Evolutionary conservation across 1,140 invertebrate genomes (phyloP).

Genomic region (Planococcus citri): DNA sequence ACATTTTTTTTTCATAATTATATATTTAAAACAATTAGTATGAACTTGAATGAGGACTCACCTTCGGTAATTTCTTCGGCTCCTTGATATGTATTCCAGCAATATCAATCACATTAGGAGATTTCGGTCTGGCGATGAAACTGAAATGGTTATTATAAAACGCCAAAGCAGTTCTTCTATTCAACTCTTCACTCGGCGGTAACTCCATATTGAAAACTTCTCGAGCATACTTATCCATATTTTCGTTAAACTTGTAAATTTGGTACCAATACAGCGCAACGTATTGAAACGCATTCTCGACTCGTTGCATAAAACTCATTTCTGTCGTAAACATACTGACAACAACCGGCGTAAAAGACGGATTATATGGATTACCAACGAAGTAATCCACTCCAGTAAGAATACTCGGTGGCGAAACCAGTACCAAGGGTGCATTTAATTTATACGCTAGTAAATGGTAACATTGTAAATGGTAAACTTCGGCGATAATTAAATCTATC

Average conservation of each 20-base stretch:
- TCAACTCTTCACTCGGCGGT: background rate
- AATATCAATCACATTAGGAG: slow-evolving; percentile 42
- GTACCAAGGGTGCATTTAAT: slow-evolving; percentile 22
- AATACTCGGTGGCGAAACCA: slow-evolving; percentile 9
- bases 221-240: background rate
- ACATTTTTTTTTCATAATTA: no score
- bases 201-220: background rate
- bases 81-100: slow-evolving; percentile 42
- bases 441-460: slow-evolving; percentile 25
- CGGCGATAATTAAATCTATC: slow-evolving; percentile 21
- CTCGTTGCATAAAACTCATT: slow-evolving; percentile 42
- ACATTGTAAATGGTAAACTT: slow-evolving; percentile 22
- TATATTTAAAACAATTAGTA: background rate
- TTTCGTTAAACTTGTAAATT: background rate
- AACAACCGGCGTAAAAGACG: slow-evolving; percentile 38
- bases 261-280: background rate
- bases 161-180: slow-evolving; percentile 34
- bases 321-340: slow-evolving; percentile 32
- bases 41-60: slow-evolving; percentile 10
- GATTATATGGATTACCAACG: slow-evolving; percentile 23
- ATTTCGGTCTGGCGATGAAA: slow-evolving; percentile 36
- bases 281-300: slow-evolving; percentile 26
- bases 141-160: slow-evolving; percentile 43
- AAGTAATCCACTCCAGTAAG: background rate
- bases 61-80: slow-evolving; percentile 25